Base-by-base conservation (phyloP, 1,140 invertebrate genomes). In the Drosophila saltans region DNA sequence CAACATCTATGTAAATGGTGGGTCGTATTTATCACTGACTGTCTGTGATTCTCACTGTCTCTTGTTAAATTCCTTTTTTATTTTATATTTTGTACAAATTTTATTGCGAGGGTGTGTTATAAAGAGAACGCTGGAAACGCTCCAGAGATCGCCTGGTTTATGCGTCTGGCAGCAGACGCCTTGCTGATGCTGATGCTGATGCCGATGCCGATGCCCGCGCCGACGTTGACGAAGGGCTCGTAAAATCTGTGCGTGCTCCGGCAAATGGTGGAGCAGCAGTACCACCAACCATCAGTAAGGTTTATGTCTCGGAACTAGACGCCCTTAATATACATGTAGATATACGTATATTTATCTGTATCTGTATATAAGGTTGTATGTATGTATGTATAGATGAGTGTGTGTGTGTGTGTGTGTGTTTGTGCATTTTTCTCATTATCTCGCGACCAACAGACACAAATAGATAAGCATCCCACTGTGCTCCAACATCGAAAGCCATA, bases 221-320 rank as follows among this genome's bases (percentile, higher is more conserved):
- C 28, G 2, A 30, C 2, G 28, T 30, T 36, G 45, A 58, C 70
- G 64, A 63, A 60, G 43, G 33, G 70, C 59, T 74, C 76, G 80
- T 89, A 89, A 88, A 88, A 85, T 79, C 68, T 69, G 70, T 63
- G 64, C 78, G 57, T 59, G 57, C 57, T 16, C 60, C 43, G 69
- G 43, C 56, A 65, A 66, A 67, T 72, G 66, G 63, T 41, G 66
- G 56, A 28, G 68, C 52, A 70, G 39, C 60, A 61, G 28, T n/a
- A 59, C 28, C 11, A 26, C 10, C 26, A 26, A 55, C 30, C 67
- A 64, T 30, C 67, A 68, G 66, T 52, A 73, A 86, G 66, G 72
- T 86, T 86, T 86, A 86, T 88, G 84, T 72, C 66, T 69, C 83
- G 76, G 82, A 88, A 83, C 82, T 85, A 85, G 83, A 83, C 80